Conservation (phyloP, 2,797 vertebrate species). For the Fistularia tabacaria region DNA sequence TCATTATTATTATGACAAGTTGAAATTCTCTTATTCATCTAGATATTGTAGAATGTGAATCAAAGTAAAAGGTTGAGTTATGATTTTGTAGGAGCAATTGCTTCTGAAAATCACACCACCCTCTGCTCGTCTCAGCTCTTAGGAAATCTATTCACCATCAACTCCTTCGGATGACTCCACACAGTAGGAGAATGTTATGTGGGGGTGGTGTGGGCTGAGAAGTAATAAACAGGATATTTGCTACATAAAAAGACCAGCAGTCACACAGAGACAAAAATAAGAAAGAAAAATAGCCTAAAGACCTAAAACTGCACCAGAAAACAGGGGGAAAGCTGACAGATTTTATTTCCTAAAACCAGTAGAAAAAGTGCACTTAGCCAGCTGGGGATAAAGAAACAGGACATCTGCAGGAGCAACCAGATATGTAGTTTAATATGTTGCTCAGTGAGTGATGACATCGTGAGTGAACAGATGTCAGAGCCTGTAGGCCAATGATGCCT, state of each 20-base stretch:
- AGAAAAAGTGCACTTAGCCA: background rate
- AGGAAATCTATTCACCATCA: constrained; percentile 42
- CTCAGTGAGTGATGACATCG: constrained; percentile 22
- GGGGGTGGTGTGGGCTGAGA: constrained; percentile 41
- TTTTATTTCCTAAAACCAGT: constrained; percentile 11
- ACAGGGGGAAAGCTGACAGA: constrained; percentile 11
- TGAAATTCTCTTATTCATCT: constrained; percentile 25
- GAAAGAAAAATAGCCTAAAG: constrained; percentile 13
- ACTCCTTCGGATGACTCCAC: constrained; percentile 50
- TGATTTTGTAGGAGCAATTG: constrained; percentile 25
- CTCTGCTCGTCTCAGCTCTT: constrained; percentile 23
- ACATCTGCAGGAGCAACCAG: constrained; percentile 10
- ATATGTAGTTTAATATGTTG: constrained; percentile 11
- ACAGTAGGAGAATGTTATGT: constrained; percentile 43
- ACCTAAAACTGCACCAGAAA: constrained; percentile 40
- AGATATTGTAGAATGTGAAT: constrained; percentile 36
- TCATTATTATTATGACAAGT: background rate
- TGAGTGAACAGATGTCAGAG: constrained; percentile 44
- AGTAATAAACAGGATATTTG: constrained; percentile 49
- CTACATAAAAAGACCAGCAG: constrained; percentile 38
- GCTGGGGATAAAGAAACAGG: constrained; percentile 4
- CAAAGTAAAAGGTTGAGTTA: constrained; percentile 39
- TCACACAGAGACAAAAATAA: constrained; percentile 23
- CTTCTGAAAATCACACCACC: constrained; percentile 30
- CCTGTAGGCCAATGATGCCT: constrained; percentile 29